Evolutionary conservation across 64 coral and sea anemone genomes (phyloP).

Genomic region (Catalaphyllia jardinei): DNA sequence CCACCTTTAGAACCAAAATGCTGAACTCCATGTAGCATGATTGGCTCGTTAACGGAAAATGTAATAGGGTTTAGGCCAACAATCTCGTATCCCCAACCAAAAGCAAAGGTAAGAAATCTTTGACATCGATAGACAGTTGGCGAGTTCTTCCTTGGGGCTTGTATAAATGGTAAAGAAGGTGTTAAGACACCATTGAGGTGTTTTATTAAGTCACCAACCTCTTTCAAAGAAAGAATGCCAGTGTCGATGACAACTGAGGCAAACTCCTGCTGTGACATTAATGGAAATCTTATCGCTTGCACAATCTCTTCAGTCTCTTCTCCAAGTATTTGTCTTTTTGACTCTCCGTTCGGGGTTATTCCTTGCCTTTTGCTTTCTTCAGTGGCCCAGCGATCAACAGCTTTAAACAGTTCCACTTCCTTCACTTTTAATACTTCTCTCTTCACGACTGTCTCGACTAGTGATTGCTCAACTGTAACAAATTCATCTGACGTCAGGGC

Average conservation of each 20-base stretch:
- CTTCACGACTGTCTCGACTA: too few species aligned
- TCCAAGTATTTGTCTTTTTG: not conserved
- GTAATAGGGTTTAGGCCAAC: not conserved
- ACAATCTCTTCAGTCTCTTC: constrained; percentile 1
- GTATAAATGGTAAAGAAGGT: not conserved
- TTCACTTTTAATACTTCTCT: too few species aligned
- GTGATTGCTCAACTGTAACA: too few species aligned
- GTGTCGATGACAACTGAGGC: not conserved
- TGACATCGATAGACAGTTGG: too few species aligned
- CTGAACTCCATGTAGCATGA: not conserved
- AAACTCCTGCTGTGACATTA: constrained; percentile 7
- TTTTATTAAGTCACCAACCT: not conserved
- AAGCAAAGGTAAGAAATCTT: too few species aligned
- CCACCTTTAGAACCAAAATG: not conserved
- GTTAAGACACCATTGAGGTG: not conserved
- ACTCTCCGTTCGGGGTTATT: not conserved
- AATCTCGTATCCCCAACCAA: too few species aligned
- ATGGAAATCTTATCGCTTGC: too few species aligned
- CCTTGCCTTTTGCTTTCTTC: not conserved
- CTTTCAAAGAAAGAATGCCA: not conserved
- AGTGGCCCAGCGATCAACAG: not conserved
- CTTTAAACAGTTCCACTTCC: too few species aligned
- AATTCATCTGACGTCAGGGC: not conserved
- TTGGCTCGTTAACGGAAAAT: not conserved
- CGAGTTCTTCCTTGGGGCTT: not conserved